Evolutionary conservation across 1,140 invertebrate species (phyloP), one percentile per base, ranked within the genome.

Genomic region (Drosophila asahinai): DNA sequence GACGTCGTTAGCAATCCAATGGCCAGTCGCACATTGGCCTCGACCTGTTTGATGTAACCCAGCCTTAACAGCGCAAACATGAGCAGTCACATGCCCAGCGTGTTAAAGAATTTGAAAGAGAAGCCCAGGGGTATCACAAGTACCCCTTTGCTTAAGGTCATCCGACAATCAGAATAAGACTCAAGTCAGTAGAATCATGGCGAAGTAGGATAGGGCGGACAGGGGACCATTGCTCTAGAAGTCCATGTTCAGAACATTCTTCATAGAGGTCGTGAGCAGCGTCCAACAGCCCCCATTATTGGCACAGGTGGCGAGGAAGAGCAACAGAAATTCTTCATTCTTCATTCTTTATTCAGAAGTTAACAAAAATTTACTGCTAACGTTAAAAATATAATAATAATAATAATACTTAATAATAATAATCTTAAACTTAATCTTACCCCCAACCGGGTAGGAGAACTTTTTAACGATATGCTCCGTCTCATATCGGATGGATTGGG

Each of bases 221-320:
- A 96, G 86, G n/a, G 95, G 91, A 7, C 97, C 97, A 91, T 96
- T 96, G 48, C 94, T 92, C 92, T 96, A 95, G 15, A 99, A 96
- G 75, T 99, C 94, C 75, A 97, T 97, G 55, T 95, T 94, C 2
- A 99, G 94, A 1, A 99, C 96, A 65, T 95, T 95, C 27, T 96
- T 96, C 94, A 99, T 96, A 89, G 98, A 99, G 0, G 95, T 97
- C 0, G 98, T 98, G 36, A 99, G 94, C 58, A 99, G 94, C 11
- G 97, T 98, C 95, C 98, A 99, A 91, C 97, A 98, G 2, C 98
- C 98, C 98, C 98, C 99, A 92, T 98, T 98, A 87, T 98, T 97
- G 2, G 97, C 96, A 89, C 97, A 97, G 87, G 99, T 97, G 0
- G 95, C 95, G 1, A 98, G 93, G 15, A 97, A 94, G 1, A 98